Evolutionary conservation across 2,797 vertebrate species (phyloP), one percentile per base, ranked within the genome.

Genomic region (Ptychadena robeensis): DNA sequence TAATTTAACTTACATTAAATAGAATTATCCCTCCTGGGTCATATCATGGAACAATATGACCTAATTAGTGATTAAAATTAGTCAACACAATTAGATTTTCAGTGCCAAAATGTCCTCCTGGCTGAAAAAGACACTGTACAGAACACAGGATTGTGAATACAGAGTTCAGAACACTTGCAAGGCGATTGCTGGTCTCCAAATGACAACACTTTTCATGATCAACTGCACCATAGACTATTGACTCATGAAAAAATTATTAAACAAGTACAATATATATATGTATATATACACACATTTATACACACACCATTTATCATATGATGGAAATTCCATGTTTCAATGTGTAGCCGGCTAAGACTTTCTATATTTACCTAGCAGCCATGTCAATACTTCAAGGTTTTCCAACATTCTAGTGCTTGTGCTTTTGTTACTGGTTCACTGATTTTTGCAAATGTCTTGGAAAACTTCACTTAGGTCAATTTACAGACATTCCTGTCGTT

Each of bases 21-120:
- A 27, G 65, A 65, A 2, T 67, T 68, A 68, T 59, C 65, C 65
- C 76, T 37, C 7, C 15, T 59, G 76, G 15, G 44, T 14, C 14
- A 37, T 35, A 67, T 48, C 3, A 67, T 79, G 34, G 65, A 40
- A 73, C 79, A 73, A 28, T 48, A 64, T 81, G 69, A 59, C 79
- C 79, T 73, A 81, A 81, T 81, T 81, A 81, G 22, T 31, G 31
- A 27, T 9, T 72, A 73, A 65, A 81, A 81, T 80, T 80, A 80
- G 79, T 38, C 27, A 72, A 25, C 3, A 80, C 30, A 80, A 64
- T 32, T n/a, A 48, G 53, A 66, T 71, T 44, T 71, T 71, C 7
- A 25, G 34, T 14, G 38, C 32, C 66, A 12, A 53, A 30, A 27
- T 35, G n/a, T 70, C 27, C 44, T 48, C 7, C 18, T 53, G 15